Conservation (phyloP, 2,888 invertebrate genomes). For the Calameuta filiformis region DNA sequence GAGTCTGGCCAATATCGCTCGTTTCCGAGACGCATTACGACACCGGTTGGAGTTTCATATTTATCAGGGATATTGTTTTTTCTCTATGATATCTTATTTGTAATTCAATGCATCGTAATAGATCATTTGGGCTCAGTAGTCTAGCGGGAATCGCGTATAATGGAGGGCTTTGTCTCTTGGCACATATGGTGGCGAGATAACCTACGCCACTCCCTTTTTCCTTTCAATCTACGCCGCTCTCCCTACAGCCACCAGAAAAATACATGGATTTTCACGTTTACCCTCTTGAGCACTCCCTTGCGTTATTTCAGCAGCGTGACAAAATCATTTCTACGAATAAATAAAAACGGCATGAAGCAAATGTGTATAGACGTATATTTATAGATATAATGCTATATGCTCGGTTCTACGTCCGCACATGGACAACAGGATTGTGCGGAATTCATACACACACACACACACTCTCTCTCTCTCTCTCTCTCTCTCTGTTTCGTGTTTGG, state of each 20-base stretch:
- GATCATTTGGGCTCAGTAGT: constrained; percentile 23
- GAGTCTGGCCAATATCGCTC: constrained; percentile 33
- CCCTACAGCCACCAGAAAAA: neutral
- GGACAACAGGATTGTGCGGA: neutral
- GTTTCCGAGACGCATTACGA: constrained; percentile 27
- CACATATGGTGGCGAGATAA: neutral
- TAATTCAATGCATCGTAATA: constrained; percentile 46
- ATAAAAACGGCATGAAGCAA: neutral
- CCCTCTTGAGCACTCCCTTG: neutral
- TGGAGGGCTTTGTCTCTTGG: constrained; percentile 1
- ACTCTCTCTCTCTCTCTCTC: neutral
- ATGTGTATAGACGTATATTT: neutral
- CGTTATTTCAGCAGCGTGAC: neutral
- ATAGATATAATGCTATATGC: neutral
- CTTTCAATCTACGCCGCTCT: neutral
- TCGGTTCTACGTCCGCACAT: neutral
- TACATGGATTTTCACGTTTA: neutral
- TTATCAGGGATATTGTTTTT: constrained; percentile 52
- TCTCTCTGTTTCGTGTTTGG: neutral
- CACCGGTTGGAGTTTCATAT: constrained; percentile 43
- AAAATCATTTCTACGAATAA: neutral
- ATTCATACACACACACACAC: neutral
- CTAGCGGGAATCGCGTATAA: neutral
- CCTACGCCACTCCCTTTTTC: neutral
- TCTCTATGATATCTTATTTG: constrained; percentile 40